A percentile compares a stretch with the other conserved stretches of the same genome.
phyloP scores from a whole-genome alignment of 2,888 invertebrate genomes.

The Lepidocyrtinus sp. region DNA sequence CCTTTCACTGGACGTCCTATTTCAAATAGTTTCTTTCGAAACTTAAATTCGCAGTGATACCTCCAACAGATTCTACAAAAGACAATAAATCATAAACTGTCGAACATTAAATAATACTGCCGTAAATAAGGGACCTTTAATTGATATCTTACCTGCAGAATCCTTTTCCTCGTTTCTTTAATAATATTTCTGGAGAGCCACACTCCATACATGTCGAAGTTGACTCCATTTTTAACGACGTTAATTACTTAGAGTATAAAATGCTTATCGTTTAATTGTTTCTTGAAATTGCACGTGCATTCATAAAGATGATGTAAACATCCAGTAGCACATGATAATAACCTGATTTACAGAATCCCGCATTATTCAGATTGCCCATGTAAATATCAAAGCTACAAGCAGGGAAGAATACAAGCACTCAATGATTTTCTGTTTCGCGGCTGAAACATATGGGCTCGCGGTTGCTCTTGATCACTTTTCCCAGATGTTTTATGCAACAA shows the following conservation, averaged over 20 bases:
- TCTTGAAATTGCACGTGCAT: too few relatives aligned
- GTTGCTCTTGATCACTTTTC: too few relatives aligned
- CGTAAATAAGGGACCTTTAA: background rate
- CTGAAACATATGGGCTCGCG: too few relatives aligned
- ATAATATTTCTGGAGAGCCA: constrained; percentile 12
- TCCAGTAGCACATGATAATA: background rate
- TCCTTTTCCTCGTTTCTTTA: constrained; percentile 29
- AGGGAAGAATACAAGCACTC: too few relatives aligned
- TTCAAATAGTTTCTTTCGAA: constrained; percentile 65
- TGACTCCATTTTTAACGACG: constrained; percentile 5
- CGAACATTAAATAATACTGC: background rate
- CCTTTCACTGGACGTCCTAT: constrained; percentile 61
- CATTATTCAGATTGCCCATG: too few relatives aligned
- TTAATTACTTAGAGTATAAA: too few relatives aligned
- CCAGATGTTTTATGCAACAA: too few relatives aligned
- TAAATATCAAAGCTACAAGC: too few relatives aligned
- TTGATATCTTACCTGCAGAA: constrained; percentile 32
- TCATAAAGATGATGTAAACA: background rate
- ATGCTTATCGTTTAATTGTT: too few relatives aligned
- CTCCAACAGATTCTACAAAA: constrained; percentile 63
- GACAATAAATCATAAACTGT: background rate
- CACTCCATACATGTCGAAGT: constrained; percentile 36
- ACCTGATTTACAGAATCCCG: too few relatives aligned
- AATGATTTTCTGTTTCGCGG: too few relatives aligned
- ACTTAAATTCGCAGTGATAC: constrained; percentile 56